A percentile compares a stretch with the other conserved stretches of the same genome.
Evolutionary conservation across 2,113 vertebrate genomes (phyloP).

Genomic region (Petroica traversi): DNA sequence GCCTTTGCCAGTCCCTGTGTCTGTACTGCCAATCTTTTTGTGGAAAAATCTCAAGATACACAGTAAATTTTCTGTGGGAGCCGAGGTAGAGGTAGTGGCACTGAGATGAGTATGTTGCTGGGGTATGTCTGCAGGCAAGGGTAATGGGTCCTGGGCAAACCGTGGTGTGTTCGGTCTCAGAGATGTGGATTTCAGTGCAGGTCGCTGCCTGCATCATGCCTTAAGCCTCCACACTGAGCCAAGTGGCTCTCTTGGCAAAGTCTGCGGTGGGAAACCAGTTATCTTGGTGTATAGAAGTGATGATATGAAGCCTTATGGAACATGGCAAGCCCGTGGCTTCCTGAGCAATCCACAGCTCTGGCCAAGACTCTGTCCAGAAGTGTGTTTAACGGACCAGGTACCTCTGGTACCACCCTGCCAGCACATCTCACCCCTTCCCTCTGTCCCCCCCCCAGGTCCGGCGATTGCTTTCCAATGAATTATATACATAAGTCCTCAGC

Average conservation of each 20-base stretch:
- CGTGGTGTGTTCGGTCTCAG: rapidly evolving
- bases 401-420: background rate
- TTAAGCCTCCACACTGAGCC: background rate
- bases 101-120: background rate
- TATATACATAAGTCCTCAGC: constrained; percentile 44
- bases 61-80: background rate
- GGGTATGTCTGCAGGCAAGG: background rate
- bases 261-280: background rate
- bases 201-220: background rate
- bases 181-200: background rate
- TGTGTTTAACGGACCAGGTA: background rate
- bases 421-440: background rate
- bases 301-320: background rate
- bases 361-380: rapidly evolving
- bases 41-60: background rate
- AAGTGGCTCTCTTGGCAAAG: background rate
- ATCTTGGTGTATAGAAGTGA: rapidly evolving
- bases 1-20: background rate
- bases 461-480: constrained; percentile 26
- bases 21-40: rapidly evolving
- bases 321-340: background rate
- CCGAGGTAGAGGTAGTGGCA: background rate
- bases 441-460: rapidly evolving
- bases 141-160: background rate
- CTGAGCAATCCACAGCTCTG: background rate